Conservation (phyloP, 2,113 vertebrate genomes). For the Etia nguti region DNA sequence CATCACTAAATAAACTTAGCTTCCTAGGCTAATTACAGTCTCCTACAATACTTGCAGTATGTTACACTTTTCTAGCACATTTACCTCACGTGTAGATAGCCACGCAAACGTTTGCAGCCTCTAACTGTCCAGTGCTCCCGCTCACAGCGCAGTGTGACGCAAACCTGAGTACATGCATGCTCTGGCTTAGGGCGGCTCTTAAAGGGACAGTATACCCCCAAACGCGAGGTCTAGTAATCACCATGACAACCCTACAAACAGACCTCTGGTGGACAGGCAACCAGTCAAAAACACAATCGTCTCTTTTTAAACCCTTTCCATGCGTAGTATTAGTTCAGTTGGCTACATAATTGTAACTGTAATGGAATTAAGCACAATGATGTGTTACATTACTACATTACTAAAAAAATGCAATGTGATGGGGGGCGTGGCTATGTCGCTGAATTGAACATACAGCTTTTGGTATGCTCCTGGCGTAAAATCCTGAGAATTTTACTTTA, state of each 20-base stretch:
- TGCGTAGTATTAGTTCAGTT: not conserved
- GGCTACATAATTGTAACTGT: too few species aligned
- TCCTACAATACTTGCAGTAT: too few species aligned
- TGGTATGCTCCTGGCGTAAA: too few species aligned
- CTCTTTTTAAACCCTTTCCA: not conserved
- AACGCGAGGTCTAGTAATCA: not conserved
- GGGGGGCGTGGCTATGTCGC: too few species aligned
- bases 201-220: not conserved
- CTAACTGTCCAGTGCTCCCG: not conserved
- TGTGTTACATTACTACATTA: too few species aligned
- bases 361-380: too few species aligned
- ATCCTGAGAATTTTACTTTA: too few species aligned
- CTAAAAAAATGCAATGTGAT: too few species aligned
- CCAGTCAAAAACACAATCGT: not conserved
- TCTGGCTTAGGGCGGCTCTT: not conserved
- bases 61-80: too few species aligned
- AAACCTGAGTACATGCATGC: not conserved
- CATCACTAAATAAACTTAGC: too few species aligned
- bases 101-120: not conserved
- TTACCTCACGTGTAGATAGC: not conserved
- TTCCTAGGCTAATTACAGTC: too few species aligned
- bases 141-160: not conserved
- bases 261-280: not conserved
- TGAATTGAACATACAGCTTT: too few species aligned
- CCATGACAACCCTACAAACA: not conserved